Conservation (phyloP, 2,797 vertebrate species). For the Hydrocynus forskahlii region DNA sequence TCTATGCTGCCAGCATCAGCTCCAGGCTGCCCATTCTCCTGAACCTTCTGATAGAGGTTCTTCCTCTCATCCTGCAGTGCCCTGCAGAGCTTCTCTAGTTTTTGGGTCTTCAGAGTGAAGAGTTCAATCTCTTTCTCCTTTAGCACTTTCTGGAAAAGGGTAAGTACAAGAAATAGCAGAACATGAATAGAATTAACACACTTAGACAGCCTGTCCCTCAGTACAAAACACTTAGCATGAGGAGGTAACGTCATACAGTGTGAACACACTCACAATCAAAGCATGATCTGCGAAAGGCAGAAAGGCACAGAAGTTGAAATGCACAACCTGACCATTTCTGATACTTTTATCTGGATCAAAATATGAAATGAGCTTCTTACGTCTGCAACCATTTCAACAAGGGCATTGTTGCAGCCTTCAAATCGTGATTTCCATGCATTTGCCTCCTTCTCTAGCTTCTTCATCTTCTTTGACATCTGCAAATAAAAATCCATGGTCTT, state of each 20-base stretch:
- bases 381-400: slow-evolving; percentile 96
- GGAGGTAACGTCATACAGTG: background rate
- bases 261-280: background rate
- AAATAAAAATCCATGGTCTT: slow-evolving; percentile 16
- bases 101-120: slow-evolving; percentile 88
- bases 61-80: slow-evolving; percentile 95
- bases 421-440: slow-evolving; percentile 94
- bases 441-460: slow-evolving; percentile 95
- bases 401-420: slow-evolving; percentile 93
- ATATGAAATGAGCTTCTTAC: slow-evolving; percentile 73
- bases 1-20: background rate
- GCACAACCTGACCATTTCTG: background rate
- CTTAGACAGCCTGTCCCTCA: too few species aligned
- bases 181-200: background rate
- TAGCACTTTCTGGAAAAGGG: slow-evolving; percentile 85
- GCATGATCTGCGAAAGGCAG: background rate
- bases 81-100: slow-evolving; percentile 94
- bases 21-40: slow-evolving; percentile 67
- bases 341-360: background rate
- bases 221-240: background rate
- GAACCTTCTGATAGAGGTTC: slow-evolving; percentile 85
- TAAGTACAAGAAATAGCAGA: background rate
- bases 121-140: slow-evolving; percentile 95
- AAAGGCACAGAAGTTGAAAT: background rate
- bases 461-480: slow-evolving; percentile 98